phyloP scores from a whole-genome alignment of 2,797 vertebrate genomes.

The Apodemus agrarius region DNA sequence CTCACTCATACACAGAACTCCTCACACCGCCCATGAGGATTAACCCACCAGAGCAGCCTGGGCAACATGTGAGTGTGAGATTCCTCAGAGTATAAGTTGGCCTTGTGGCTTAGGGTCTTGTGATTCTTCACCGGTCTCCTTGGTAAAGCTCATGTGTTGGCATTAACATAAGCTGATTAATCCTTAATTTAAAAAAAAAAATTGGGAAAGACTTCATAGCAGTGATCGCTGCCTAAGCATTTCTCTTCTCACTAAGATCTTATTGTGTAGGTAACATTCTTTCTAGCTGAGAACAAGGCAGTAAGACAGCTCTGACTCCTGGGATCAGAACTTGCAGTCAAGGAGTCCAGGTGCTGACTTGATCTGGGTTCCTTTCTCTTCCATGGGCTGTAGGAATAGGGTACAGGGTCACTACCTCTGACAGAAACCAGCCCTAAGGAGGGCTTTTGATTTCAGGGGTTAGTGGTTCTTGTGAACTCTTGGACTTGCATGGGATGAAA shows the following conservation, averaged over 20 bases:
- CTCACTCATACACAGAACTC: neutral
- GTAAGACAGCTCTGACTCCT: neutral
- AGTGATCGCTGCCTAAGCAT: neutral
- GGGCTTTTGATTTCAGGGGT: neutral
- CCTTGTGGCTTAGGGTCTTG: conserved; percentile 14
- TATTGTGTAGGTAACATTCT: neutral
- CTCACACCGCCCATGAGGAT: neutral
- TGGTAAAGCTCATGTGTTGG: neutral
- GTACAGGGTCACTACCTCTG: neutral
- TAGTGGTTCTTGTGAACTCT: neutral
- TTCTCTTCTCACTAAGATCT: neutral
- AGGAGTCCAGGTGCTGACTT: neutral
- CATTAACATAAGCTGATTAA: conserved; percentile 30
- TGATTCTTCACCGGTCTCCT: neutral
- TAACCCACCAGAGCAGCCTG: neutral
- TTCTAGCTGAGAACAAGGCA: neutral
- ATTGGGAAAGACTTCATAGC: neutral
- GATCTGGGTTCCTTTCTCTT: neutral
- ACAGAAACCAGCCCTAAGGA: neutral
- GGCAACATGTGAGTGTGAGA: neutral
- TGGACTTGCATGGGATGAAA: neutral
- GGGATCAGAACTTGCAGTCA: neutral
- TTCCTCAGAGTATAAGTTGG: neutral
- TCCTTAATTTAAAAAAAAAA: neutral
- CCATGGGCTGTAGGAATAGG: neutral